Evolutionary conservation across 2,888 invertebrate species (phyloP), one percentile per base, ranked within the genome.

Genomic region (Epsilonema sp.): DNA sequence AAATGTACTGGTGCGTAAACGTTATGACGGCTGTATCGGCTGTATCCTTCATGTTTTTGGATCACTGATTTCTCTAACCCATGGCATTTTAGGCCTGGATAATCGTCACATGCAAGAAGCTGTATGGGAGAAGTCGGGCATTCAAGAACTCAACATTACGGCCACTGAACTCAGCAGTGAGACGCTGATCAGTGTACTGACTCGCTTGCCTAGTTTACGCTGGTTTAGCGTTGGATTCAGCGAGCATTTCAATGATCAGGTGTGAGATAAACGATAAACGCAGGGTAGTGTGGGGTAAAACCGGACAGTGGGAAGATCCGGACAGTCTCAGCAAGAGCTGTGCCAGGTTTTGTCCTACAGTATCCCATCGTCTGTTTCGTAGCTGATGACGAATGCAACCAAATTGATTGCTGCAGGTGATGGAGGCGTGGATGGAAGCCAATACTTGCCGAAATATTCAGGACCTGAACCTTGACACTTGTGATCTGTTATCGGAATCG

Each of bases 191-290:
- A 86, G 89, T 65, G 80, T 97, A 76, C 72, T 99, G 19, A 78
- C 80, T 0, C 73, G 90, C 54, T 78, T 89, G 54, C 86, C 82
- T 1, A 78, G 77, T 48, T 71, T 92, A 25, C 75, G 82, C 56
- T 90, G 86, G 71, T 72, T 99, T 8, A 83, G 85, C 54, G 90
- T 92, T 0, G 94, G 92, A 0, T 90, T 94, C 72, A 78, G 89
- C 54, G 97, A 99, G 66, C 90, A 92, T 20, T 90, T 99, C 63
- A 92, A 84, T 54, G 97, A 97, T 66, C 75, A 79, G 39, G 94
- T 76, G 56, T 31, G 16, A 31, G 16, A 31, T 16, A 31, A n/a
- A n/a, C n/a, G n/a, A n/a, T n/a, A n/a, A n/a, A n/a, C n/a, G n/a
- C n/a, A n/a, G n/a, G n/a, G n/a, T n/a, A n/a, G n/a, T n/a, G n/a